Evolutionary conservation across 2,888 invertebrate species (phyloP), one percentile per base, ranked within the genome.

Genomic region (Myathropa florea): DNA sequence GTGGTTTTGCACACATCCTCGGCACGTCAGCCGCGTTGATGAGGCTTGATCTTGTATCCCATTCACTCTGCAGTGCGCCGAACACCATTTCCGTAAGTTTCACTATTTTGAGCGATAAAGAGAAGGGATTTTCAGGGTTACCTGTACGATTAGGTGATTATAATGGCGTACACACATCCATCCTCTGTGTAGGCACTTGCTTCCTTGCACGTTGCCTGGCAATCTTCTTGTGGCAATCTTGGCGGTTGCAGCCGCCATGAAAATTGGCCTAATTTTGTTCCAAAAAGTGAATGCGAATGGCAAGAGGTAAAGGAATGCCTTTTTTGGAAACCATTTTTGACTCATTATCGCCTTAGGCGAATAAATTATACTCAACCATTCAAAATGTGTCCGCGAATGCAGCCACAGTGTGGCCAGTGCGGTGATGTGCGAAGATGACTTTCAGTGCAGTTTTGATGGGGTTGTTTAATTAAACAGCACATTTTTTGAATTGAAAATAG

Each of bases 301-400:
- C 30, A 39, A 63, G 57, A 68, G 33, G 24, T 10, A 73, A 9
- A 73, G 24, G 60, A 76, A 68, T 73, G 36, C 30, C 46, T 23
- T 24, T 72, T 79, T 76, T 23, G 70, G 84, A 10, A 86, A 79
- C 82, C 81, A 86, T 87, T 92, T 92, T 92, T 92, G 91, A 90
- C 92, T 92, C 92, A 92, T 92, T 92, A 92, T 92, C 92, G 92
- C 92, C 91, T 90, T 90, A 89, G 91, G 91, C 91, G 89, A 91
- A 92, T 92, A 91, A 91, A 92, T 92, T 92, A 92, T 91, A 90
- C 90, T 91, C 91, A 91, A 55, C 61, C 61, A 57, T 64, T 70
- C 39, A 65, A 81, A 71, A 65, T 67, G 39, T 55, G 30, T 55
- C 12, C 53, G 21, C 24, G 30, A 30, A 33, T 39, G 57, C 26